phyloP scores from a whole-genome alignment of 2,797 vertebrate genomes.

The Leptoclinus maculatus region DNA sequence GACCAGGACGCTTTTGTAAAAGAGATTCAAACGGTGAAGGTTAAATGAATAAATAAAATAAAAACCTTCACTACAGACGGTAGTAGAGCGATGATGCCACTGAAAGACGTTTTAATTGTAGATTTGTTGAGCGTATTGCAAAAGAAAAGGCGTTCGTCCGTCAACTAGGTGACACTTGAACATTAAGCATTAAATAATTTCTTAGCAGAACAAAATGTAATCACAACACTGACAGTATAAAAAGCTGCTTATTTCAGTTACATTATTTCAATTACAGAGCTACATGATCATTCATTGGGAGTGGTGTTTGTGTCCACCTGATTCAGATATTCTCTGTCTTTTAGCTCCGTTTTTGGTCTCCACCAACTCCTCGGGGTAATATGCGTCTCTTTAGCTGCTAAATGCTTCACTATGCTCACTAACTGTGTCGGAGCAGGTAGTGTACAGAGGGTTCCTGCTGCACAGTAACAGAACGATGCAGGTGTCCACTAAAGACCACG shows the following conservation, averaged over 20 bases:
- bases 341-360: background rate
- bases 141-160: background rate
- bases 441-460: background rate
- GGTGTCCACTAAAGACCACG: slow-evolving; percentile 6
- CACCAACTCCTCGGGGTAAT: background rate
- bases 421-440: background rate
- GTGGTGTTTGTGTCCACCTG: background rate
- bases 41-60: background rate
- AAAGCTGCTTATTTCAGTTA: no score
- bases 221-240: background rate
- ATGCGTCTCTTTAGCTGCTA: background rate
- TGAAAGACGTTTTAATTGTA: background rate
- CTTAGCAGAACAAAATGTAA: background rate
- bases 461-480: background rate
- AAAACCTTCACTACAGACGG: background rate
- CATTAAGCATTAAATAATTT: background rate
- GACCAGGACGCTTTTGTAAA: no score
- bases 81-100: background rate
- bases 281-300: background rate
- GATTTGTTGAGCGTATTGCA: background rate
- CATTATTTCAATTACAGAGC: background rate
- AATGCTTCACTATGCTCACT: background rate
- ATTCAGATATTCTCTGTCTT: background rate
- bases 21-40: no score
- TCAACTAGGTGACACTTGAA: background rate